Base-by-base conservation (phyloP, 2,888 invertebrate species). In the Eupithecia exiguata region DNA sequence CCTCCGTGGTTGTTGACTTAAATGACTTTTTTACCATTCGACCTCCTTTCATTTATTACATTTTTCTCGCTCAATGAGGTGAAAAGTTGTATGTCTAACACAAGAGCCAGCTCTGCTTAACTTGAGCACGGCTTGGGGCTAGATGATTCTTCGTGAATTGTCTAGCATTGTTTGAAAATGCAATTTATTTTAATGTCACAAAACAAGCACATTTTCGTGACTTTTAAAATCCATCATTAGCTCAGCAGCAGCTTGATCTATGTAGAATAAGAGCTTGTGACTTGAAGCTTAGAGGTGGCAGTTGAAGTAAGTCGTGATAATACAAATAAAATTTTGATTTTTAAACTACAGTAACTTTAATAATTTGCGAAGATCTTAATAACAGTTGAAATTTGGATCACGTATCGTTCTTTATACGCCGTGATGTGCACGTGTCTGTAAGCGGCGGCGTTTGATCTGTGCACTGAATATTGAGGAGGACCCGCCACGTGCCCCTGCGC, bases 391-490 rank as follows among this genome's bases (percentile, higher is more conserved):
- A 74, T 80, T 81, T 79, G 35, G 38, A 84, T 87, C 88, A 87
- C 88, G 85, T 85, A 85, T 83, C 82, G 80, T 80, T 80, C 73
- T 69, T 76, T 78, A 74, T 77, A 70, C 69, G 78, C 80, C 83
- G 83, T 84, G 81, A 82, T 77, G 76, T 85, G 66, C 92, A 91
- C 92, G 92, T 91, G 90, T 80, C 86, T 66, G 68, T 68, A 76
- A 75, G 78, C 73, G 77, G 70, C 77, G 80, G 74, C 87, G 87
- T 91, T 90, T 92, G 92, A 92, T 92, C 89, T 87, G 62, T n/a
- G 62, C 58, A 12, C 69, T n/a, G 63, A 66, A 46, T 38, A 21
- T 43, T 25, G 25, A 58, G 58, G 62, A 61, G 67, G 66, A n/a
- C 58, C 25, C n/a, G 36, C 36, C 74, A 69, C 71, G 71, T 46